Evolutionary conservation across 2,888 invertebrate genomes (phyloP).

Genomic region (Geotrupes spiniger): DNA sequence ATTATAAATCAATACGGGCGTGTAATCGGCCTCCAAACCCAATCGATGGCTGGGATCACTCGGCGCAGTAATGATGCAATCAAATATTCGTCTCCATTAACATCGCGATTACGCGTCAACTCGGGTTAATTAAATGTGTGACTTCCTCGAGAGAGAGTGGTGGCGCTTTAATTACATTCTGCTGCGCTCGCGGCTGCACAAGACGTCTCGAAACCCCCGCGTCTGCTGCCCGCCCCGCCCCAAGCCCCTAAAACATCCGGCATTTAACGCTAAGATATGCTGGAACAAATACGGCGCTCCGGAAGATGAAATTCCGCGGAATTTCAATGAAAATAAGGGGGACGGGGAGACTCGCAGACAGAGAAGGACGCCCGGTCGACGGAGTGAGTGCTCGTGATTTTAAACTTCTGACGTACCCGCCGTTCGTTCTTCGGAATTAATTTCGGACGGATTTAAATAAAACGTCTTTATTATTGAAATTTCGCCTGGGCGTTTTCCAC

Average conservation of each 20-base stretch:
- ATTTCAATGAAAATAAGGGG: constrained; percentile 23
- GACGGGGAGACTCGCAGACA: background rate
- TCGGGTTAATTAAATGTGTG: constrained; percentile 51
- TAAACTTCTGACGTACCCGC: constrained; percentile 17
- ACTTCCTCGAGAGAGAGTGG: constrained; percentile 42
- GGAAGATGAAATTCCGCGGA: constrained; percentile 28
- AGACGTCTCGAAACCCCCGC: constrained; percentile 37
- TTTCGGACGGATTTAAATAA: constrained; percentile 12
- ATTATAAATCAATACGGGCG: too few species aligned
- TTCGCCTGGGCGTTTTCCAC: too few species aligned
- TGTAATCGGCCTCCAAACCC: background rate
- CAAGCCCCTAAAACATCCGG: constrained; percentile 32
- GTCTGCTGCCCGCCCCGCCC: constrained; percentile 30
- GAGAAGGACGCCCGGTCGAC: background rate
- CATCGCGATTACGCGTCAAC: constrained; percentile 48
- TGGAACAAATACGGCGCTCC: constrained; percentile 27
- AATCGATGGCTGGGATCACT: constrained; percentile 13
- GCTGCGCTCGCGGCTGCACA: constrained; percentile 42
- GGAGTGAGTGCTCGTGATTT: constrained; percentile 11
- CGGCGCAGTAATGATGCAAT: constrained; percentile 44
- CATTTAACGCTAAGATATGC: constrained; percentile 33
- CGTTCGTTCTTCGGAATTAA: constrained; percentile 15
- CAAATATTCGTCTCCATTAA: constrained; percentile 50
- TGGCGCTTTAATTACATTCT: constrained; percentile 47
- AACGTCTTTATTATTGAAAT: background rate